Evolutionary conservation across 2,797 vertebrate genomes (phyloP).

Genomic region (Arnoldichthys spilopterus): DNA sequence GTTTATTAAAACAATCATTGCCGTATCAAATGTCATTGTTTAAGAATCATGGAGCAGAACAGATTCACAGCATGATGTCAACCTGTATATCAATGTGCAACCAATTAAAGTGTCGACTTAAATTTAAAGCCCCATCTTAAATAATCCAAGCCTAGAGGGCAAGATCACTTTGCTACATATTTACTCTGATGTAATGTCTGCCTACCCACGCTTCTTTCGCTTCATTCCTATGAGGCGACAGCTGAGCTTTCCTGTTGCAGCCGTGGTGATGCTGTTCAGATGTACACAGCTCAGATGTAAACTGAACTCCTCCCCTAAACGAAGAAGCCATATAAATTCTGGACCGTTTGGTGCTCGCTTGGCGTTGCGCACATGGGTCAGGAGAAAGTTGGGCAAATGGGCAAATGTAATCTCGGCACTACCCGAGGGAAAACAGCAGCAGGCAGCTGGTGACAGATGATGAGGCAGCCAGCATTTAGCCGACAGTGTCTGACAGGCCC

Average conservation of each 20-base stretch:
- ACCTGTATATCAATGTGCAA: constrained; percentile 1
- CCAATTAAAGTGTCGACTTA: constrained; percentile 8
- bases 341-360: neutral
- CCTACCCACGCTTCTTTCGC: neutral
- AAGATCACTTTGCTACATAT: neutral
- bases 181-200: neutral
- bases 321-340: constrained; percentile 1
- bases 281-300: neutral
- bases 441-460: constrained; percentile 48
- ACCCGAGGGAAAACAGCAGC: constrained; percentile 15
- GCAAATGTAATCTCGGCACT: constrained; percentile 23
- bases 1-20: constrained; percentile 27
- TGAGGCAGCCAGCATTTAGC: constrained; percentile 20
- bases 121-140: constrained; percentile 10
- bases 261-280: constrained; percentile 16
- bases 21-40: constrained; percentile 14
- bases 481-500: constrained; percentile 40
- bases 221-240: constrained; percentile 2
- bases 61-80: neutral
- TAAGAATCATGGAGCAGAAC: constrained; percentile 33
- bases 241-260: constrained; percentile 21
- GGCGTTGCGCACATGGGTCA: constrained; percentile 17
- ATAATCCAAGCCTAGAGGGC: neutral
- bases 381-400: constrained; percentile 23
- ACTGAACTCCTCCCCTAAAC: neutral